Percentiles rank a stretch among this genome's conserved stretches.
Evolutionary conservation across 1,140 invertebrate species (phyloP).

Genomic region (Drosophila subpulchrella): DNA sequence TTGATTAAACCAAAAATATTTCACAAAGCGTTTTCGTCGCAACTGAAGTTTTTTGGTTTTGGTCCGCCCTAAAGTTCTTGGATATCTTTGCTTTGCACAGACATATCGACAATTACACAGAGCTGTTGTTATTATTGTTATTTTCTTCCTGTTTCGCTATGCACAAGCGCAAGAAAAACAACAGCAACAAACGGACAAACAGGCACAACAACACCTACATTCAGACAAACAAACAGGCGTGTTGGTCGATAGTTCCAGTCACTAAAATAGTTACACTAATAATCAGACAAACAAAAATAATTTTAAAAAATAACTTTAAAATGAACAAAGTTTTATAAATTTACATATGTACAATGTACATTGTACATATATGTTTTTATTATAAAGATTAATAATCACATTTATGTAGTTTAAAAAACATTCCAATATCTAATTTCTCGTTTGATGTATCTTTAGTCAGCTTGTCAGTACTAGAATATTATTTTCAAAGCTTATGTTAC

Average conservation of each 20-base stretch:
- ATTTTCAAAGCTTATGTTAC: background rate
- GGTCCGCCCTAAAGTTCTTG: slow-evolving; percentile 55
- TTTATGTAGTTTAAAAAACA: too few species aligned
- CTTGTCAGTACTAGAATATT: background rate
- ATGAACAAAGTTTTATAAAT: background rate
- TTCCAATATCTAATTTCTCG: background rate
- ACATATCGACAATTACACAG: slow-evolving; percentile 57
- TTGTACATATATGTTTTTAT: too few species aligned
- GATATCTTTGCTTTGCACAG: slow-evolving; percentile 1
- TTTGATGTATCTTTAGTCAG: background rate
- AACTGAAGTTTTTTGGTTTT: background rate
- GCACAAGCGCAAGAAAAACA: slow-evolving; percentile 46
- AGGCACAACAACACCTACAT: slow-evolving; percentile 18
- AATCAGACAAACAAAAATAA: too few species aligned
- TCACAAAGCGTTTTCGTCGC: background rate
- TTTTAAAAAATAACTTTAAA: too few species aligned
- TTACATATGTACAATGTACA: too few species aligned
- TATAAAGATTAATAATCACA: too few species aligned
- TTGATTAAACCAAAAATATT: too few species aligned
- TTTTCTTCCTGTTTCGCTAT: slow-evolving; percentile 52
- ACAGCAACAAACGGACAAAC: slow-evolving; percentile 32
- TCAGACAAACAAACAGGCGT: background rate
- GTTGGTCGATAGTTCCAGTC: slow-evolving; percentile 1
- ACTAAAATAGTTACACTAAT: background rate
- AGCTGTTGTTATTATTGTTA: slow-evolving; percentile 33